Base-by-base conservation (phyloP, 53 echinoderm and acorn worm genomes). In the Temnopleurus reevesii region DNA sequence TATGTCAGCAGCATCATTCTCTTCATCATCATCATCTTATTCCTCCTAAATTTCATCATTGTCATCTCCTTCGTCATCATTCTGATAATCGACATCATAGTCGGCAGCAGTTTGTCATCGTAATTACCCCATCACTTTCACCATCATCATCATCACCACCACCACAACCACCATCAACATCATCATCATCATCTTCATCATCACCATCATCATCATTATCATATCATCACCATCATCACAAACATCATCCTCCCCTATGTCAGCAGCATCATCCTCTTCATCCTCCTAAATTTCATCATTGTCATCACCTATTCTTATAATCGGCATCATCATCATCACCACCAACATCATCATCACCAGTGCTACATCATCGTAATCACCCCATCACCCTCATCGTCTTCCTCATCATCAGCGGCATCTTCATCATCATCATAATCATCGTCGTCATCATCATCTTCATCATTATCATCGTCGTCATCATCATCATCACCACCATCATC, bases 401-500 rank as follows among this genome's bases (percentile, higher is more conserved):
- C 81, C 15, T 24, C 2, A 55, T 27, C 30, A 81, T 33, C 53
- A 54, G 12, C 49, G n/a, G 24, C 26, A 80, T 51, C 46, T 47
- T 47, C 49, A 43, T 3, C 13, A 54, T 33, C n/a, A 31, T 47
- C 33, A 33, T 44, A 5, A 81, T 81, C 55, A 33, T 35, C 83
- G 55, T 83, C 83, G 8, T 83, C 55, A 64, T 27, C 46, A 15
- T 45, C 18, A 15, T 23, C 56, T 25, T 33, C 36, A 30, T 55
- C 57, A 60, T 59, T 21, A 61, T 60, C 45, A 86, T 60, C 45
- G 44, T 86, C 46, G 34, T 86, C 86, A 86, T 86, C 64, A 46
- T 63, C 64, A 85, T 59, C 44, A 85, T 58, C 60, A 41, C 59
- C 86, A 59, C 21, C 59, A 30, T 81, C 53, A 53, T 53, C 30